Conservation (phyloP, 2,888 invertebrate species). For the Rosalia funebris region DNA sequence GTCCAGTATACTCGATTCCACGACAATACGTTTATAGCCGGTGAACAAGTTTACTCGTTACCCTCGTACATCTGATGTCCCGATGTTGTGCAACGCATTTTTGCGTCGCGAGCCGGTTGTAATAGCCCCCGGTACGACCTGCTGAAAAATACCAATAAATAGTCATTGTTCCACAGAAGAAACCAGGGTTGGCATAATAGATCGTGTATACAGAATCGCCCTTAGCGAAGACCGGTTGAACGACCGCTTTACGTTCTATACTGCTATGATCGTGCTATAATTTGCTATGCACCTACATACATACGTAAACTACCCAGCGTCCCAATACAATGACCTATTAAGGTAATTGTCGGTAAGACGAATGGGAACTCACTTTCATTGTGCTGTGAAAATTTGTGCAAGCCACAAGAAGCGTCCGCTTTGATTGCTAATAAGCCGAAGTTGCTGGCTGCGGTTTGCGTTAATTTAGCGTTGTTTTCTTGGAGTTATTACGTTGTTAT, state of each 20-base stretch:
- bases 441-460: neutral
- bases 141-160: conserved; percentile 4
- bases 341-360: conserved; percentile 18
- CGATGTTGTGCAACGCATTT: neutral
- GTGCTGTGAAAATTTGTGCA: conserved; percentile 12
- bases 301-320: conserved; percentile 16
- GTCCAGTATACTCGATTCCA: too few relatives aligned
- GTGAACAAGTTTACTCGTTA: too few relatives aligned
- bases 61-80: too few relatives aligned
- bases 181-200: conserved; percentile 13
- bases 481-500: neutral
- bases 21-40: too few relatives aligned
- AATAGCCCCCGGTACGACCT: neutral
- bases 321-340: conserved; percentile 23
- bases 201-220: conserved; percentile 21
- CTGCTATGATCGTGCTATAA: conserved; percentile 24
- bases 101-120: neutral
- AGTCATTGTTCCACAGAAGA: conserved; percentile 10
- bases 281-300: conserved; percentile 22
- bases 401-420: neutral
- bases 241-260: conserved; percentile 18
- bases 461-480: neutral
- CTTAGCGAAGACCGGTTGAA: conserved; percentile 20
- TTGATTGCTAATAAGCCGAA: conserved; percentile 7
- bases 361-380: conserved; percentile 22